Base-by-base conservation (phyloP, 2,888 invertebrate species). In the Eilema caniola region DNA sequence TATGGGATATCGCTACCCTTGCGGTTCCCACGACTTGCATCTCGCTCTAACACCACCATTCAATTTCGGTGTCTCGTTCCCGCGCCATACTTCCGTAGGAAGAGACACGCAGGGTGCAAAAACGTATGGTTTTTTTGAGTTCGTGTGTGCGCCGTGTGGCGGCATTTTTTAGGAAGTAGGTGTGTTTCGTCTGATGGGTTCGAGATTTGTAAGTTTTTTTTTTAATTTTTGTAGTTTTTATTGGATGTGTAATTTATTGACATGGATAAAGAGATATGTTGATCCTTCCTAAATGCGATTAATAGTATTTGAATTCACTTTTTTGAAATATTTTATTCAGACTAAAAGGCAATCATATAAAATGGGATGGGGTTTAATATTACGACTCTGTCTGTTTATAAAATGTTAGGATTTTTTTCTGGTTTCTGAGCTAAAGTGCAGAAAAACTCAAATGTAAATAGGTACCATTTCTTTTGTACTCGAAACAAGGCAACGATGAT, bases 1-100 rank as follows among this genome's bases (percentile, higher is more conserved):
- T 94, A 93, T 95, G 95, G 94, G 95, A 95, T 93, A 93, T 88
- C 87, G 91, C 92, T 92, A 93, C 94, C 94, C 95, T 88, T 92
- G 86, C 83, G 91, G 89, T 95, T 95, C 95, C 95, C 95, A 95
- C 95, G 95, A 85, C 82, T 69, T 73, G 81, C 67, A 73, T 92
- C 92, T 80, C 88, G 72, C 77, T 93, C 90, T 53, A 84, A 69
- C 76, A 1, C 60, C n/a, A 66, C 20, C 33, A 63, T 65, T 23
- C 53, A 41, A 3, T 77, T 76, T 72, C 14, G 25, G 70, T 66
- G 71, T 88, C 86, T 83, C 89, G 14, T 70, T 90, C 85, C 71
- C 72, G 62, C 87, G 63, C 78, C 63, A 65, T 88, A 92, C 94
- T 94, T 95, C 95, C 95, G 93, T 92, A 93, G 93, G 91, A 93